Base-by-base conservation (phyloP, 2,113 vertebrate species). In the Collichthys lucidus region DNA sequence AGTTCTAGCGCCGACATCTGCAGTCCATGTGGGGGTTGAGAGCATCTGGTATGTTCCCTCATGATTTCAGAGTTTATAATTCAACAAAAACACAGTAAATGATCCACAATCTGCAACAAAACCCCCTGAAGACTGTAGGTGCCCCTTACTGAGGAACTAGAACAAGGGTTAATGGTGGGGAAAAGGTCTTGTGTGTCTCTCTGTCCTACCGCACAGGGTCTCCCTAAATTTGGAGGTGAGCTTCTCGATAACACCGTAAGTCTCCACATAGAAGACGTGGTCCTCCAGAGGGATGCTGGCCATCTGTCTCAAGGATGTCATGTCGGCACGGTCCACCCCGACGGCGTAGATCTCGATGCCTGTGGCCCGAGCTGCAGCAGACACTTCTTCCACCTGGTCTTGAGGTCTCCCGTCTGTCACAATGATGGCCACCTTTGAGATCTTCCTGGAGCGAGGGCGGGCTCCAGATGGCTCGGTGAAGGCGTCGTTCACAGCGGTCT, bases 241-340 rank as follows among this genome's bases (percentile, higher is more conserved):
- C 83, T 98, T 98, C 94, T 99, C 96, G 0, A 99, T 99, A 74
- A 98, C 96, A 0, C 97, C 96, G 0, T 98, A 98, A 40, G 96
- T 98, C 94, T 99, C 97, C 92, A 99, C 98, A 0, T 97, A 99
- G 93, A 97, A 98, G 71, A 98, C 93, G 0, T 99, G 98, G 24
- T 99, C 97, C 0, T 97, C 96, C 75, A 97, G 91, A 0, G 98
- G 98, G 29, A 96, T 89, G 0, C 97, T 99, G 86, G 98, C 98
- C 93, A 99, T 98, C 60, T 79, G 76, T 88, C 92, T 94, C 78
- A 99, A 94, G 17, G 97, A 97, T 73, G 90, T 90, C 94, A 96
- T 95, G 92, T 99, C 97, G 0, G 96, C 98, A 3, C 96, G 94
- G 92, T 92, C 98, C 46, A 99, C 97, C 0, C 98, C 98, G 0